Evolutionary conservation across 2,888 invertebrate genomes (phyloP).

Genomic region (Cataglyphis altisquamis): DNA sequence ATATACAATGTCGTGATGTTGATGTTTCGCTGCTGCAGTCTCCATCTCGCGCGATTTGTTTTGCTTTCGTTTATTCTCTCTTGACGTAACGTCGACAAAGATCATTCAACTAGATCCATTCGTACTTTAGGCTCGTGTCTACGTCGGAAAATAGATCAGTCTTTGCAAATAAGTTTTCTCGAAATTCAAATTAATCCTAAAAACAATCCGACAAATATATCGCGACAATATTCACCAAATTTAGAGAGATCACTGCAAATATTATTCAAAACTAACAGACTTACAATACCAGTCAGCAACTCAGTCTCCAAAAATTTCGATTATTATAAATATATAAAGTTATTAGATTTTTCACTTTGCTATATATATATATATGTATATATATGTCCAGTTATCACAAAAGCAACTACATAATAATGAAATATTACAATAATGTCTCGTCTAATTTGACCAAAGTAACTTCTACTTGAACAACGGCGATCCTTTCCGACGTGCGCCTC

Average conservation of each 20-base stretch:
- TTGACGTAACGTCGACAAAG: slow-evolving; percentile 30
- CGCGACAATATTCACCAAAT: background rate
- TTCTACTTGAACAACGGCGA: slow-evolving; percentile 14
- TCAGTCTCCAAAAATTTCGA: slow-evolving; percentile 42
- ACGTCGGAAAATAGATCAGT: slow-evolving; percentile 50
- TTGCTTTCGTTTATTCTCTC: slow-evolving; percentile 21
- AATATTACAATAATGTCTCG: slow-evolving; percentile 28
- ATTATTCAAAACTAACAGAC: background rate
- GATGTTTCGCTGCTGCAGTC: slow-evolving; percentile 58
- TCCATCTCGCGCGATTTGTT: slow-evolving; percentile 20
- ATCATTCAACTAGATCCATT: slow-evolving; percentile 33
- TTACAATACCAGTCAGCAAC: slow-evolving; percentile 15
- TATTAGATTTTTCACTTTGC: background rate
- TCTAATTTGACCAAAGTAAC: slow-evolving; percentile 13
- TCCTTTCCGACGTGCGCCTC: slow-evolving; percentile 46
- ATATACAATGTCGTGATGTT: slow-evolving; percentile 74
- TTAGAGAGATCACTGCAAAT: background rate
- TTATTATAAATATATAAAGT: slow-evolving; percentile 47
- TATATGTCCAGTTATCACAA: background rate
- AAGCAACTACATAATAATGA: slow-evolving; percentile 17
- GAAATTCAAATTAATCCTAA: background rate
- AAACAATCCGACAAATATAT: background rate
- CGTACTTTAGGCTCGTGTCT: slow-evolving; percentile 40
- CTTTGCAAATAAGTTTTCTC: background rate
- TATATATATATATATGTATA: background rate